Base-by-base conservation (phyloP, 1,140 invertebrate species). In the Papilio helenus region DNA sequence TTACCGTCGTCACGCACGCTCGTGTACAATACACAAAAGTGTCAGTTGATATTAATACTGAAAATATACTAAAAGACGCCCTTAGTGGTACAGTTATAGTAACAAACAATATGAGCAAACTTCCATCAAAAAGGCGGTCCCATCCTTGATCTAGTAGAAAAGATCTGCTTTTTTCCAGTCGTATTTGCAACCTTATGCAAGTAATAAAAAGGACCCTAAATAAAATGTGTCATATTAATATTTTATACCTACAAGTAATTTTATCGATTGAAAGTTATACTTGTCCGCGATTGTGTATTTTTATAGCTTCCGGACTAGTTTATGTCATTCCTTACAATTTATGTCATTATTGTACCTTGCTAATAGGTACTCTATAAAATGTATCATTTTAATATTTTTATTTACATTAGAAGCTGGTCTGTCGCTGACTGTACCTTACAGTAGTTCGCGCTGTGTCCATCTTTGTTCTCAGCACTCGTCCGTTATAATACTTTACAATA, bases 1-100 rank as follows among this genome's bases (percentile, higher is more conserved):
- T 88, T 87, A 89, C n/a, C 81, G 81, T 81, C 84, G 88, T 88
- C 89, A 92, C 89, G 89, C 86, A 85, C 87, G 87, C 81, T 82
- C 72, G 80, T 76, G 72, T 46, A 73, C 42, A 46, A 12, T 61
- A 23, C 20, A 61, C 58, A 26, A 10, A 26, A 61, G 20, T 16
- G 7, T 26, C 12, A 55, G n/a, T 18, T 18, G 7, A 20, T 4
- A n/a, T n/a, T 20, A 7, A 55, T 20, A 55, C n/a, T 55, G 1
- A 55, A 55, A 20, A 18, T 55, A 20, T 7, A 55, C 51, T 55
- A 20, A 55, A 5, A 2, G 7, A 55, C 8, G n/a, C 51, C 18
- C 51, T 55, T 20, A 55, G 51, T 55, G 18, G 18, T 39, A 34
- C 34, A 34, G 34, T 34, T 34, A 39, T 39, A 39, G 34, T 39